Evolutionary conservation across 2,888 invertebrate species (phyloP).

Genomic region (Eristalinus sepulchralis): DNA sequence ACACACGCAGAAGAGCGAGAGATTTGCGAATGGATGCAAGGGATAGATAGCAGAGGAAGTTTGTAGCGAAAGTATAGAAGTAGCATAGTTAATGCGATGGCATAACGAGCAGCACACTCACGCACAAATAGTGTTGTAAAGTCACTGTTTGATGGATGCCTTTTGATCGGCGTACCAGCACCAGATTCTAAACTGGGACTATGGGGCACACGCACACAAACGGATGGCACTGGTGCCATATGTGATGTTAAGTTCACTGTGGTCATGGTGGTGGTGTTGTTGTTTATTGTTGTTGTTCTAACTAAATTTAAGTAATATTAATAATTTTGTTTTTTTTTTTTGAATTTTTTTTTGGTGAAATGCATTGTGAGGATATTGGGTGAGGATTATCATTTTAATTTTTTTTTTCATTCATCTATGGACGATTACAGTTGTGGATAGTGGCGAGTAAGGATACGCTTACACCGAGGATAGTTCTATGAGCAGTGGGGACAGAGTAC

Average conservation of each 20-base stretch:
- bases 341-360: conserved; percentile 4
- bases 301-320: conserved; percentile 74
- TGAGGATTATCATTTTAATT: not conserved
- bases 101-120: conserved; percentile 78
- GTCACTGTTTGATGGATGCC: conserved; percentile 81
- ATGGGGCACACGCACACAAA: conserved; percentile 81
- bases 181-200: conserved; percentile 80
- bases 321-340: conserved; percentile 49
- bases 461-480: too few species aligned
- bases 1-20: not conserved
- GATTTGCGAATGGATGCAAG: not conserved
- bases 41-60: not conserved
- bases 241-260: conserved; percentile 74
- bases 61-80: not conserved
- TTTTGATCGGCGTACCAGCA: conserved; percentile 80
- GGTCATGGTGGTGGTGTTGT: conserved; percentile 75
- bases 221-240: conserved; percentile 80
- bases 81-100: conserved; percentile 51
- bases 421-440: conserved; percentile 29
- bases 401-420: not conserved
- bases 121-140: conserved; percentile 81
- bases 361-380: not conserved
- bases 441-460: not conserved
- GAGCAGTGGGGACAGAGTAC: too few species aligned
- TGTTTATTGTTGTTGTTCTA: conserved; percentile 76